Evolutionary conservation across 2,113 vertebrate species (phyloP).

Genomic region (Chelonoidis abingdonii): DNA sequence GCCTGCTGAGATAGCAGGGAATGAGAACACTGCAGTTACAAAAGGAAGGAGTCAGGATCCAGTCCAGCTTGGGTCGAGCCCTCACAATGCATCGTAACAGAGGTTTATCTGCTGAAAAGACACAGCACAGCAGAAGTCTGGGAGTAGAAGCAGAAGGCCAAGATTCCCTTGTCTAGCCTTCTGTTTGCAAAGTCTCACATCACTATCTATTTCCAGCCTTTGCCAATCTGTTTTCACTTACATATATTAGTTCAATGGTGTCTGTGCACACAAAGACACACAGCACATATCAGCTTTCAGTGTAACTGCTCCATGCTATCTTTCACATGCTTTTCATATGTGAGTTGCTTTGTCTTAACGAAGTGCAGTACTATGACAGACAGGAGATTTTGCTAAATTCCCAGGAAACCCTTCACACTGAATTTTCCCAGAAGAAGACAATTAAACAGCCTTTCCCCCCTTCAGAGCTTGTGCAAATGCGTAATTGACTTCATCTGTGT

Average conservation of each 20-base stretch:
- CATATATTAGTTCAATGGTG: background rate
- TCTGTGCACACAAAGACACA: background rate
- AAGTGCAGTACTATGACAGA: background rate
- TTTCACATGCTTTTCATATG: background rate
- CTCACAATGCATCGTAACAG: background rate
- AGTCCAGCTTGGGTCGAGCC: background rate
- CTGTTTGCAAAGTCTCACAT: background rate
- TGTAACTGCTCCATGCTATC: background rate
- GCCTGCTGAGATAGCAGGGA: background rate
- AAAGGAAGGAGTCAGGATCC: background rate
- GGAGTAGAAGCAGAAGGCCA: background rate
- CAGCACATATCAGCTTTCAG: background rate
- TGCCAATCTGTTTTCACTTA: background rate
- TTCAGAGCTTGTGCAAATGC: background rate
- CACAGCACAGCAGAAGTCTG: background rate
- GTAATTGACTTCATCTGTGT: background rate
- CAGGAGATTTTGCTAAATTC: background rate
- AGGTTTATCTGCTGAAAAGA: background rate
- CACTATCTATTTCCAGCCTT: background rate
- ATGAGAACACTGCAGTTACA: background rate
- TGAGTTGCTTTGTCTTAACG: background rate
- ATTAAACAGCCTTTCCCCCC: background rate
- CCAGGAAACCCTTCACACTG: background rate
- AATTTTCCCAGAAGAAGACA: background rate
- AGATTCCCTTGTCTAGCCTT: background rate